Percentiles rank a stretch among this genome's conserved stretches.
Evolutionary conservation across 2,113 vertebrate species (phyloP).

Genomic region (Menidia beryllina): DNA sequence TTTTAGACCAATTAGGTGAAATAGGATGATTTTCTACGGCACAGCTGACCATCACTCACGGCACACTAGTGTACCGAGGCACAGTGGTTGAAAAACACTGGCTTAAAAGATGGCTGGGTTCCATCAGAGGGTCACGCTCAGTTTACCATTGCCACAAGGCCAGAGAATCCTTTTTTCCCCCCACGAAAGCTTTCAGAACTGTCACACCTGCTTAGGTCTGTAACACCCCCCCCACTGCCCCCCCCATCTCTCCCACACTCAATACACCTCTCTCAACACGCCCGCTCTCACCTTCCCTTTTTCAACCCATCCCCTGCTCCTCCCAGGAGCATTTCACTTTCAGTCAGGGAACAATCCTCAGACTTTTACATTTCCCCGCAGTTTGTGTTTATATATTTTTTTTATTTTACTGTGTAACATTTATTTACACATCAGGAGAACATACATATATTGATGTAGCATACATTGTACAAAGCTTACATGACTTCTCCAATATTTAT

Average conservation of each 20-base stretch:
- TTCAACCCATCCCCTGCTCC: background rate
- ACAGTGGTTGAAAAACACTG: too few relatives aligned
- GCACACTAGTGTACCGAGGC: too few relatives aligned
- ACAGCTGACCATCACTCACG: too few relatives aligned
- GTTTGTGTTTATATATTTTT: constrained; percentile 6
- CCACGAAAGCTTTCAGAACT: constrained; percentile 70
- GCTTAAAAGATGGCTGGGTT: constrained; percentile 42
- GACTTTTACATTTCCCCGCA: background rate
- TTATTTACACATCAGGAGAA: too few relatives aligned
- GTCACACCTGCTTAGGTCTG: constrained; percentile 75
- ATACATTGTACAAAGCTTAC: too few relatives aligned
- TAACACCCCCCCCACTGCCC: constrained; percentile 25
- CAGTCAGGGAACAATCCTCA: background rate
- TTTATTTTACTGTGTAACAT: background rate
- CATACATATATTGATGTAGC: too few relatives aligned
- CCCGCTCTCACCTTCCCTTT: constrained; percentile 5
- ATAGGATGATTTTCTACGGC: too few relatives aligned
- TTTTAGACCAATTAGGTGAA: too few relatives aligned
- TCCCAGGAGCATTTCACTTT: background rate
- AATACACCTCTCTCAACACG: background rate
- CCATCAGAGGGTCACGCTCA: constrained; percentile 63
- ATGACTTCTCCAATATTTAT: too few relatives aligned
- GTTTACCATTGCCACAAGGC: constrained; percentile 71
- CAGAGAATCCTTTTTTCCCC: constrained; percentile 56
- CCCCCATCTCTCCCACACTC: constrained; percentile 8